Conservation (phyloP, 2,797 vertebrate species). For the Sebastes reedi region DNA sequence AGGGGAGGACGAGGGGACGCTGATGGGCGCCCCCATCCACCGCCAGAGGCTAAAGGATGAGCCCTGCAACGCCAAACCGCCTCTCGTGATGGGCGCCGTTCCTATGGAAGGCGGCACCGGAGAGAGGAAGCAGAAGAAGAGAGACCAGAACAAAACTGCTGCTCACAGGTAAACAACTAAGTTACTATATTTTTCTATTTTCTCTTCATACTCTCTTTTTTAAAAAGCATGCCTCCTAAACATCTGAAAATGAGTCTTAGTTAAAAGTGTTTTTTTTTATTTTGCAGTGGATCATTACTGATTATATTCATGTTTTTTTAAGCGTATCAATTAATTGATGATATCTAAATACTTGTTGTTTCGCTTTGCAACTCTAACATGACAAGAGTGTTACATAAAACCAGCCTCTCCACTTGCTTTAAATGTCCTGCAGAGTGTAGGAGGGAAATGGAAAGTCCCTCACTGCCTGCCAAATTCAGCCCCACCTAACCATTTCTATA, state of each 20-base stretch:
- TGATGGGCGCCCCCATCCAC: conserved; percentile 71
- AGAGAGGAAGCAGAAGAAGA: conserved; percentile 93
- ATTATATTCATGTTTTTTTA: not conserved
- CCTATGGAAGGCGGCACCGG: conserved; percentile 73
- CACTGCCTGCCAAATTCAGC: conserved; percentile 62
- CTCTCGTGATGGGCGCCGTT: conserved; percentile 69
- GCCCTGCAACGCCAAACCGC: conserved; percentile 74
- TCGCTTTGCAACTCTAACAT: not conserved
- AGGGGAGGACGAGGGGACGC: conserved; percentile 77
- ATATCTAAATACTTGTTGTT: not conserved
- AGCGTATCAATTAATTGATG: not conserved
- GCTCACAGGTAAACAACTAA: conserved; percentile 83
- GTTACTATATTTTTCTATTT: not conserved
- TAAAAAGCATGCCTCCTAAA: not conserved
- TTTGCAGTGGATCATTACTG: not conserved
- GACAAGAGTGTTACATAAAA: conserved; percentile 13
- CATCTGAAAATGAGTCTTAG: not conserved
- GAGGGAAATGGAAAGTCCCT: conserved; percentile 66
- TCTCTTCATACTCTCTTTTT: no score
- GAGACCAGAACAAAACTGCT: conserved; percentile 95
- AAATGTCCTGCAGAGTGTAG: conserved; percentile 47
- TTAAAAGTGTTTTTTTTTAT: not conserved
- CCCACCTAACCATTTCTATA: conserved; percentile 54
- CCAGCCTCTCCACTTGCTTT: not conserved
- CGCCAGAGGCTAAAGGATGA: conserved; percentile 84